Percentiles rank a stretch among this genome's conserved stretches.
These are phyloP conservation scores for Lutjanus erythropterus DNA, from an alignment of 2,113 vertebrate genomes.

Conservation along the genomic window DNA sequence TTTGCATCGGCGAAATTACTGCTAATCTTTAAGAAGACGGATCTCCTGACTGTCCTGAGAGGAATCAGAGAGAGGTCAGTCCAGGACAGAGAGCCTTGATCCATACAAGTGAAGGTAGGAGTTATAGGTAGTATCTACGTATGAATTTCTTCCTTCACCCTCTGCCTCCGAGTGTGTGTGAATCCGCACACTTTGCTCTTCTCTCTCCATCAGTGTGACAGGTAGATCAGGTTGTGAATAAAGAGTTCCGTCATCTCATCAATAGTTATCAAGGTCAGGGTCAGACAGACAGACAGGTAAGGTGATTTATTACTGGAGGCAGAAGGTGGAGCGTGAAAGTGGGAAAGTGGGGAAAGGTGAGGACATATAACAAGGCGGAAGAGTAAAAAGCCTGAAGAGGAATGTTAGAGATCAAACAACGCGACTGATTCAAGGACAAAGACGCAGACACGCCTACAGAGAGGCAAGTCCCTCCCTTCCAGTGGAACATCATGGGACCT, in stretches of 20 bases:
- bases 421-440: conserved; percentile 5
- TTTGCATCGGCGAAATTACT: conserved; percentile 21
- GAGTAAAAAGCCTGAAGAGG: conserved; percentile 13
- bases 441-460: background rate
- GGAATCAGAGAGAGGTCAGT: conserved; percentile 35
- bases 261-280: conserved; percentile 73
- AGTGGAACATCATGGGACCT: no score
- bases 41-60: background rate
- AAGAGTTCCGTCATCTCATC: conserved; percentile 66
- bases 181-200: conserved; percentile 28
- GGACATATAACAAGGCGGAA: conserved; percentile 22
- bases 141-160: background rate
- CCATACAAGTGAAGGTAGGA: background rate
- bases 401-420: conserved; percentile 16
- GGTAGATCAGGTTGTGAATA: conserved; percentile 60
- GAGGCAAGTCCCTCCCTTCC: no score
- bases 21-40: conserved; percentile 18
- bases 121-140: background rate
- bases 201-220: conserved; percentile 54
- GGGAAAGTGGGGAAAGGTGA: conserved; percentile 35
- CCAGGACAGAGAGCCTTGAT: conserved; percentile 22
- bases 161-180: background rate
- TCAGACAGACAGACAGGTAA: conserved; percentile 47
- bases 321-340: conserved; percentile 44
- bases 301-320: conserved; percentile 62